Evolutionary conservation across 2,888 invertebrate genomes (phyloP).

Genomic region (Iselma pallidipennis): DNA sequence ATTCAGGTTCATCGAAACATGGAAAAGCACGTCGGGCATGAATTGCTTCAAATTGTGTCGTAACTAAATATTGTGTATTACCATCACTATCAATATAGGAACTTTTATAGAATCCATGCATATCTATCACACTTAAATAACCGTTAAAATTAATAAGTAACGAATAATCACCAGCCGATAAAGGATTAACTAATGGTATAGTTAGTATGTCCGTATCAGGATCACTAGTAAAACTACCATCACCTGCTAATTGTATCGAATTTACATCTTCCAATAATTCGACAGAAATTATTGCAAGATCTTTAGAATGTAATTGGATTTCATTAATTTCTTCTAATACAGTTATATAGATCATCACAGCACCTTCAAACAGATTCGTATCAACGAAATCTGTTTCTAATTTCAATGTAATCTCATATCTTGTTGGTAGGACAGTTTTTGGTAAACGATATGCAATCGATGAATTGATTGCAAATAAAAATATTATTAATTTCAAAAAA

Average conservation of each 20-base stretch:
- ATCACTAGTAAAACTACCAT: background rate
- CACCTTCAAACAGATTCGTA: background rate
- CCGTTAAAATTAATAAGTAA: constrained; percentile 35
- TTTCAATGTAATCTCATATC: background rate
- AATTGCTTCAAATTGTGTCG: constrained; percentile 72
- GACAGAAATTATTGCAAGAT: constrained; percentile 2
- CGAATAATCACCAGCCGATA: constrained; percentile 12
- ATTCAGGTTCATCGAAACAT: constrained; percentile 71
- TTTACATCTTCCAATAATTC: background rate
- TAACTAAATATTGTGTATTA: constrained; percentile 53
- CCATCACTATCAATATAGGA: constrained; percentile 49
- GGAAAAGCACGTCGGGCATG: constrained; percentile 75
- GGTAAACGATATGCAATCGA: constrained; percentile 5
- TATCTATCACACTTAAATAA: constrained; percentile 45
- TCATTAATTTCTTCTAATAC: background rate
- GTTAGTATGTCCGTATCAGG: constrained; percentile 28
- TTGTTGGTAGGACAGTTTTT: background rate
- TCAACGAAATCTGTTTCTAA: background rate
- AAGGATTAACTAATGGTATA: constrained; percentile 16
- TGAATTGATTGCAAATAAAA: too few relatives aligned
- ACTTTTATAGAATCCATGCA: constrained; percentile 60
- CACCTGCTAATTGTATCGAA: background rate
- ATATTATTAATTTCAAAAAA: too few relatives aligned
- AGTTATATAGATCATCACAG: background rate
- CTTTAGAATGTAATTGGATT: constrained; percentile 12